Conservation (phyloP, 2,797 vertebrate species). For the Rallus crepitans region DNA sequence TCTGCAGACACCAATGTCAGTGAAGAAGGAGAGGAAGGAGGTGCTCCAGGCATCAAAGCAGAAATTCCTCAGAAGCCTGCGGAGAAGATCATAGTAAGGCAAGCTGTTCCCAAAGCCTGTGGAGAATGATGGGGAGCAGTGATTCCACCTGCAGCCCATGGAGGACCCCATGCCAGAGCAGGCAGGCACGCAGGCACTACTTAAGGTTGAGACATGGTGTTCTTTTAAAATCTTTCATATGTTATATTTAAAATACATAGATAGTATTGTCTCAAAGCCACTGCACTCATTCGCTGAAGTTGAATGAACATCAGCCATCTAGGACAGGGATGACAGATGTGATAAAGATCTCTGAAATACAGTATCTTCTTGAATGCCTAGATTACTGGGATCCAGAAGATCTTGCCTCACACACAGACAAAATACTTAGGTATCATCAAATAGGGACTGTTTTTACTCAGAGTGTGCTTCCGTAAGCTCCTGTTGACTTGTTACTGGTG, state of each 20-base stretch:
- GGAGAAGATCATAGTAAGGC: too few relatives aligned
- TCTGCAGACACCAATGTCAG: too few relatives aligned
- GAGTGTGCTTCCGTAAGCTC: not conserved
- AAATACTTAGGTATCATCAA: not conserved
- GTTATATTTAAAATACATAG: not conserved
- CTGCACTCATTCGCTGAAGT: not conserved
- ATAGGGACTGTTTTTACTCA: not conserved
- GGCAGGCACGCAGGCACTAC: too few relatives aligned
- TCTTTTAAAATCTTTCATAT: not conserved
- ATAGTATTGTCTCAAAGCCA: not conserved
- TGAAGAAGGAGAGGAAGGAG: too few relatives aligned
- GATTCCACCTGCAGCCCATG: too few relatives aligned
- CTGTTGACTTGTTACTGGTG: not conserved
- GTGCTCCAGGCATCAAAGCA: too few relatives aligned
- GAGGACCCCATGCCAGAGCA: too few relatives aligned
- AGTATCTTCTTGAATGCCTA: not conserved
- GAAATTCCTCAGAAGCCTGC: too few relatives aligned
- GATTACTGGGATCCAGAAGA: not conserved
- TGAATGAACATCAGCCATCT: not conserved
- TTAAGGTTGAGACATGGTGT: not conserved
- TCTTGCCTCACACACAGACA: not conserved
- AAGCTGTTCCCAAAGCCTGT: too few relatives aligned
- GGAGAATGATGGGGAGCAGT: too few relatives aligned
- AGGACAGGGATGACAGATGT: not conserved
- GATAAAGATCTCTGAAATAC: not conserved